Conservation (phyloP, 2,113 vertebrate genomes). For the Peromyscus polionotus region DNA sequence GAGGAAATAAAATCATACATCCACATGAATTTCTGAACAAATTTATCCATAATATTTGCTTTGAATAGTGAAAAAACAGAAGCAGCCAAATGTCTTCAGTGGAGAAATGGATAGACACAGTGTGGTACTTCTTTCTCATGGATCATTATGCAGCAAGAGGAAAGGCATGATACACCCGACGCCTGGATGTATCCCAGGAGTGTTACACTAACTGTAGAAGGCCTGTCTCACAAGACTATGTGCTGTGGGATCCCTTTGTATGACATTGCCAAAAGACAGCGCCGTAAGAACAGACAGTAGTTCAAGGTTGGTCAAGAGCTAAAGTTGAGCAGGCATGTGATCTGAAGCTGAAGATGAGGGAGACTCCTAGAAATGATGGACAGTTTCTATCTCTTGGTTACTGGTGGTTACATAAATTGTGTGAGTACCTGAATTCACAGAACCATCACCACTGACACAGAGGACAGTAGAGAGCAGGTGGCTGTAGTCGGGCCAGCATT, state of each 20-base stretch:
- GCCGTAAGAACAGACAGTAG: too few relatives aligned
- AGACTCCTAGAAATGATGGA: neutral
- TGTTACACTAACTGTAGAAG: neutral
- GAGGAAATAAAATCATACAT: neutral
- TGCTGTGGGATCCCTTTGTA: neutral
- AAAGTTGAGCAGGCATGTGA: too few relatives aligned
- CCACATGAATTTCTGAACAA: neutral
- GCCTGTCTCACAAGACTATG: neutral
- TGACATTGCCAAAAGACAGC: neutral
- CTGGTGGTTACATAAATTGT: neutral
- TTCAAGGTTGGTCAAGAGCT: neutral
- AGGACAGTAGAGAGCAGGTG: neutral
- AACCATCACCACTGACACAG: too few relatives aligned
- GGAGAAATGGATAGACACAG: neutral
- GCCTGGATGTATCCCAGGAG: neutral
- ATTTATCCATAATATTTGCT: neutral
- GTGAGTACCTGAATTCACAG: neutral
- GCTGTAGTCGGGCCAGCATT: neutral
- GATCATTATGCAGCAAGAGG: neutral
- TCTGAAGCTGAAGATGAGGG: neutral
- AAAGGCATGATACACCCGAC: neutral
- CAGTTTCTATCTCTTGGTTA: neutral
- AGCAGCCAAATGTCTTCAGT: neutral
- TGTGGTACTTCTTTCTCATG: neutral
- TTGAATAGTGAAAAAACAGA: neutral